Evolutionary conservation across 23 tunicate genomes (phyloP), one percentile per base, ranked within the genome.

Genomic region (Trididemnum clinides): DNA sequence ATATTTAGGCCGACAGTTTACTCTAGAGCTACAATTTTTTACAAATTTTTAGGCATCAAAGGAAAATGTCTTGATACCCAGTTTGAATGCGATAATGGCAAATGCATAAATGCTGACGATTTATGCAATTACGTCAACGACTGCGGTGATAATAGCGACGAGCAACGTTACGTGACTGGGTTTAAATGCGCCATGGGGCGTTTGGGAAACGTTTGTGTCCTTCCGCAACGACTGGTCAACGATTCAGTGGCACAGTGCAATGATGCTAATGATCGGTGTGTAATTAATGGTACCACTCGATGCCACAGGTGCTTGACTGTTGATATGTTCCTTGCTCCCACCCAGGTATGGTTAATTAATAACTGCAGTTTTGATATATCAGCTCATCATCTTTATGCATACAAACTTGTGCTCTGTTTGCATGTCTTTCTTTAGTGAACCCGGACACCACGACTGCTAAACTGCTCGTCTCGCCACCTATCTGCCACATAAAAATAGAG

Each of bases 101-200:
- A 71, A 18, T 81, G 89, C 57, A 81, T 85, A 25, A 34, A 78
- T 12, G 19, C 18, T 19, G n/a, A 22, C 19, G 33, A 71, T 33
- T 38, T 80, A 26, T 90, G 95, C 77, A 90, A 90, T 51, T 20
- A 15, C 33, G 77, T 77, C 34, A 86, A 85, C 35, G 87, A 86
- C 65, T 90, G 95, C 69, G 83, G 84, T 32, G 95, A 90, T 66
- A 64, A 36, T 19, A 90, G 90, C 77, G 95, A 90, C 51, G 95
- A 90, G 69, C 77, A 73, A 0, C 84, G 83, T 27, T 39, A 84
- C 63, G 72, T 49, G 34, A 26, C 64, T 28, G 94, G 94, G 3
- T 89, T 89, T 28, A 89, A 89, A 69, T 89, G 94, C 34, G 64
- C 88, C 0, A 23, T 85, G 0, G 85, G 85, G 18, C 23, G 44